These are phyloP conservation scores for Ormyrus rosae DNA, from an alignment of 2,888 invertebrate species.

Conservation along the genomic window DNA sequence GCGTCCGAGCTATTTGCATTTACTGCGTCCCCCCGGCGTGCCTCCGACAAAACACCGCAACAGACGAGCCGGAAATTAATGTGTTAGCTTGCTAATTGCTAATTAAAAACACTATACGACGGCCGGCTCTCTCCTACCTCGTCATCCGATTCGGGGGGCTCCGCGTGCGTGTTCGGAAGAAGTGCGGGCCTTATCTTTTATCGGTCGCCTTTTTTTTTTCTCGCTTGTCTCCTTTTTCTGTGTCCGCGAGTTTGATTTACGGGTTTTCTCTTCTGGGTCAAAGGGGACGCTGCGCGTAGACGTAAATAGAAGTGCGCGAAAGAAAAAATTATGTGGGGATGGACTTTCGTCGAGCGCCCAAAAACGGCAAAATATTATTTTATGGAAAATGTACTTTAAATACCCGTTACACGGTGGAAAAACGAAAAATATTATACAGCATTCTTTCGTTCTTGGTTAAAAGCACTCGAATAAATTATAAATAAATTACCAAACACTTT, in stretches of 20 bases:
- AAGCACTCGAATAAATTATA: too few relatives aligned
- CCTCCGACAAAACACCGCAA: constrained; percentile 69
- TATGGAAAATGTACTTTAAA: too few relatives aligned
- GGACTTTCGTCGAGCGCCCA: too few relatives aligned
- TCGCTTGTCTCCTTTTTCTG: neutral
- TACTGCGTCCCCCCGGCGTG: constrained; percentile 31
- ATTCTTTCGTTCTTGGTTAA: too few relatives aligned
- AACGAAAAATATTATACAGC: too few relatives aligned
- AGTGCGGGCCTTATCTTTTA: too few relatives aligned
- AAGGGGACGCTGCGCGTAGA: neutral
- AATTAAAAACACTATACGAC: constrained; percentile 72
- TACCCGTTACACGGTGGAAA: too few relatives aligned
- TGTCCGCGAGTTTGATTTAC: constrained; percentile 17
- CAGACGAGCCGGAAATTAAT: constrained; percentile 74
- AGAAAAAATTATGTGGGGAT: too few relatives aligned
- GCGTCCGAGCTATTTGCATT: constrained; percentile 43
- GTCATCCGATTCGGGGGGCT: neutral
- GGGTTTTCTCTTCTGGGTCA: constrained; percentile 15
- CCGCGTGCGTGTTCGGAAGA: too few relatives aligned
- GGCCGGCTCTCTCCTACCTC: constrained; percentile 1
- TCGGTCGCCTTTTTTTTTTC: neutral
- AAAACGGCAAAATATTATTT: too few relatives aligned
- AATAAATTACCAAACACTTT: too few relatives aligned
- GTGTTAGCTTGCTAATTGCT: constrained; percentile 74
- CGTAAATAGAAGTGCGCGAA: too few relatives aligned